phyloP scores from a whole-genome alignment of 2,888 invertebrate genomes.

The Nemotelus pantherinus region DNA sequence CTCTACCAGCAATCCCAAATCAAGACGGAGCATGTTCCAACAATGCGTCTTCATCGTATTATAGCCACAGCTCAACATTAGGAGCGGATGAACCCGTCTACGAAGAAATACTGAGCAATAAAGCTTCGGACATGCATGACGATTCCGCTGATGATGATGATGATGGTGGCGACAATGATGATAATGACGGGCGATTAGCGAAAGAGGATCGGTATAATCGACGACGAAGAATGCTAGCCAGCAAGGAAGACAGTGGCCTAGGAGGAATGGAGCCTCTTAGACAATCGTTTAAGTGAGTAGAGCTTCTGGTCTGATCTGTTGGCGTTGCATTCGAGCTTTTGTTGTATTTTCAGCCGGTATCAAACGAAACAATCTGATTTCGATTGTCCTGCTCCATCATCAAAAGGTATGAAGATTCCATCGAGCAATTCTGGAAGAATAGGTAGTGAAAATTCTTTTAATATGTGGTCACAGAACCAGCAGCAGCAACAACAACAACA shows the following conservation, averaged over 20 bases:
- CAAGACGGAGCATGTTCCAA: background rate
- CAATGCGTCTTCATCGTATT: slow-evolving; percentile 19
- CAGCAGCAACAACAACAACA: slow-evolving; percentile 54
- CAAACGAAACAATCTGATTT: slow-evolving; percentile 17
- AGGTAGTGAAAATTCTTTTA: slow-evolving; percentile 28
- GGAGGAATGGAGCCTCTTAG: slow-evolving; percentile 27
- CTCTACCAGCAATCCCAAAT: slow-evolving; percentile 30
- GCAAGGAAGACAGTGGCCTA: slow-evolving; percentile 44
- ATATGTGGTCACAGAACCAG: slow-evolving; percentile 51
- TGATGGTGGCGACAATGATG: slow-evolving; percentile 57
- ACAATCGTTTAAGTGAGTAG: slow-evolving; percentile 47
- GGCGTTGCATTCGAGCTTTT: background rate
- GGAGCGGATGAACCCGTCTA: slow-evolving; percentile 60
- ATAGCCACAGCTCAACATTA: slow-evolving; percentile 51
- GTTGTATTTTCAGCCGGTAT: slow-evolving; percentile 11
- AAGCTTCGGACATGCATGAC: slow-evolving; percentile 50
- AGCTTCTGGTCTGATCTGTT: background rate
- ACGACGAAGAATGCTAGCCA: slow-evolving; percentile 46
- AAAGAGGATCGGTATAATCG: slow-evolving; percentile 49
- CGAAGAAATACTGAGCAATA: slow-evolving; percentile 62
- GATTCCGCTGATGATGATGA: slow-evolving; percentile 56
- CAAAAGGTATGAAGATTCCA: slow-evolving; percentile 34
- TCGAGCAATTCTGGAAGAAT: slow-evolving; percentile 32
- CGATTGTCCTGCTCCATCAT: slow-evolving; percentile 23
- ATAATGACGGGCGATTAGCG: slow-evolving; percentile 53